Evolutionary conservation across 2,113 vertebrate species (phyloP).

Genomic region (Pitta sordida): DNA sequence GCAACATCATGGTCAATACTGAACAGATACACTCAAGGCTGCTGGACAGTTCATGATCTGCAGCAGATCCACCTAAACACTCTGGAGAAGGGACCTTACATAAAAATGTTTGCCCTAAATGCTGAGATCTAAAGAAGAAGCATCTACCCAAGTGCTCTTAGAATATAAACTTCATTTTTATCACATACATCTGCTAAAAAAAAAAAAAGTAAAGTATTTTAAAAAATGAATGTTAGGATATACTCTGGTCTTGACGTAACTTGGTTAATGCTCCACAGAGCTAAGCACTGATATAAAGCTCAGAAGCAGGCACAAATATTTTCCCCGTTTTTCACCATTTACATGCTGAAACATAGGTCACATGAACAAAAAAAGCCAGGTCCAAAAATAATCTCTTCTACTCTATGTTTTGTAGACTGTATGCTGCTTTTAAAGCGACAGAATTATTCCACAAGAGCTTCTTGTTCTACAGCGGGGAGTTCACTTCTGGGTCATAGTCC

Average conservation of each 20-base stretch:
- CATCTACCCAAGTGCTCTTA: conserved; percentile 49
- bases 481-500: conserved; percentile 55
- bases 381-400: conserved; percentile 56
- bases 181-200: conserved; percentile 65
- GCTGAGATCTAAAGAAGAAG: conserved; percentile 58
- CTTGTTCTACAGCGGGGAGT: conserved; percentile 45
- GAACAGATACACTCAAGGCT: conserved; percentile 45
- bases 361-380: conserved; percentile 49
- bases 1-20: conserved; percentile 67
- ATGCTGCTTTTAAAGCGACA: conserved; percentile 43
- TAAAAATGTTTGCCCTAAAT: conserved; percentile 36
- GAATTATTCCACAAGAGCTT: conserved; percentile 38
- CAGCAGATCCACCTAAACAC: conserved; percentile 16
- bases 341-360: conserved; percentile 66
- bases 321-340: conserved; percentile 70
- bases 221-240: conserved; percentile 55
- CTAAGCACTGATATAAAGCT: conserved; percentile 63
- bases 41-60: conserved; percentile 61
- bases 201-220: conserved; percentile 52
- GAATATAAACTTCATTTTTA: conserved; percentile 68
- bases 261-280: conserved; percentile 56
- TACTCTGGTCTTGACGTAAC: conserved; percentile 59
- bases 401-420: conserved; percentile 24
- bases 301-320: conserved; percentile 64
- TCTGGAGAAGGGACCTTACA: background rate